Conservation (phyloP, 2,113 vertebrate species). For the Corythoichthys haematopterus region DNA sequence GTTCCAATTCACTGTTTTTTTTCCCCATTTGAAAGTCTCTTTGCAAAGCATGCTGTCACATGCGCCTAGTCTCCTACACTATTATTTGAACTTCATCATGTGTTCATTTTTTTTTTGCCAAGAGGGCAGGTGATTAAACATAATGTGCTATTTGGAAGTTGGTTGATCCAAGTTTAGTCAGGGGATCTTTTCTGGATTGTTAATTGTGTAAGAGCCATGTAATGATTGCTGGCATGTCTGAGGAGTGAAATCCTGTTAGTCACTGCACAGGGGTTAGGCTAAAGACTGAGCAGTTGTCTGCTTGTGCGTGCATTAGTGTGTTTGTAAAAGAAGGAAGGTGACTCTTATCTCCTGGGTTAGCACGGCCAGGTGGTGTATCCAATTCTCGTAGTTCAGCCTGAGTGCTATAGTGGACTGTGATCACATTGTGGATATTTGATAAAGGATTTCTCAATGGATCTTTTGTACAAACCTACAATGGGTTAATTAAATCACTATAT, state of each 20-base stretch:
- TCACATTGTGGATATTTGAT: not conserved
- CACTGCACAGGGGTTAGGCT: conserved; percentile 42
- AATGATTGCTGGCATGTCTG: conserved; percentile 68
- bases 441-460: not conserved
- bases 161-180: conserved; percentile 63
- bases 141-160: conserved; percentile 58
- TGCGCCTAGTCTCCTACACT: not conserved
- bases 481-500: not conserved
- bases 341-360: conserved; percentile 32
- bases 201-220: conserved; percentile 73
- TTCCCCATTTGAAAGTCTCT: conserved; percentile 17
- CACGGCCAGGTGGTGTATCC: conserved; percentile 50
- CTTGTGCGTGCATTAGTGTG: conserved; percentile 2
- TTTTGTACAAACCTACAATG: not conserved
- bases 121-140: conserved; percentile 57
- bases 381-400: conserved; percentile 26
- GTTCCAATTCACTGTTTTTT: conserved; percentile 14
- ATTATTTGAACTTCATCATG: conserved; percentile 42
- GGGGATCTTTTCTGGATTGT: conserved; percentile 59
- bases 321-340: conserved; percentile 37
- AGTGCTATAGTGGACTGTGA: conserved; percentile 5
- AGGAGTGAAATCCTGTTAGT: conserved; percentile 69
- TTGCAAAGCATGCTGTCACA: conserved; percentile 4
- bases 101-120: conserved; percentile 40
- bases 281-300: conserved; percentile 20